Evolutionary conservation across 2,797 vertebrate genomes (phyloP).

Genomic region (Linurgus olivaceus): DNA sequence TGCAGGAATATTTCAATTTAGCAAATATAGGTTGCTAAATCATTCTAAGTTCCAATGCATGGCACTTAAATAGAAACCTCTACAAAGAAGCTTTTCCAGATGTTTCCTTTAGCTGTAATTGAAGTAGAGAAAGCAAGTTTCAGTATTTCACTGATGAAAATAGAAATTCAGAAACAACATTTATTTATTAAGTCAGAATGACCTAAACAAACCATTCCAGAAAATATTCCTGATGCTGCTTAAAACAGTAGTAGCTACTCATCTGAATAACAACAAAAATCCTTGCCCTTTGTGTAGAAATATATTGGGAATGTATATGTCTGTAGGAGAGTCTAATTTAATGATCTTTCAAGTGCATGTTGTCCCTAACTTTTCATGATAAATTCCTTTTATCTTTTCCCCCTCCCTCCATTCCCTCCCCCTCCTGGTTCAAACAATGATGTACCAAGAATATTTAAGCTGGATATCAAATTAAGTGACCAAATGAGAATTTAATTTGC

Average conservation of each 20-base stretch:
- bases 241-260: neutral
- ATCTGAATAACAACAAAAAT: neutral
- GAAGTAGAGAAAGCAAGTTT: neutral
- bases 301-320: neutral
- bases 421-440: neutral
- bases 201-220: neutral
- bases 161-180: neutral
- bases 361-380: neutral
- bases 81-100: neutral
- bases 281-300: neutral
- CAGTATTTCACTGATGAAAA: neutral
- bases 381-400: neutral
- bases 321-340: neutral
- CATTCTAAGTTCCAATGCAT: neutral
- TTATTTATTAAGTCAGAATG: neutral
- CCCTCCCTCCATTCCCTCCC: accelerated
- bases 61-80: neutral
- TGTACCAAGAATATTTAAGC: neutral
- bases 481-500: neutral
- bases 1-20: neutral
- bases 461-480: neutral
- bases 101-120: neutral
- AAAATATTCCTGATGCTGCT: neutral
- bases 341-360: neutral
- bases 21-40: neutral